These are phyloP conservation scores for Arremon brunneinucha DNA, from an alignment of 2,797 vertebrate species.

Conservation along the genomic window DNA sequence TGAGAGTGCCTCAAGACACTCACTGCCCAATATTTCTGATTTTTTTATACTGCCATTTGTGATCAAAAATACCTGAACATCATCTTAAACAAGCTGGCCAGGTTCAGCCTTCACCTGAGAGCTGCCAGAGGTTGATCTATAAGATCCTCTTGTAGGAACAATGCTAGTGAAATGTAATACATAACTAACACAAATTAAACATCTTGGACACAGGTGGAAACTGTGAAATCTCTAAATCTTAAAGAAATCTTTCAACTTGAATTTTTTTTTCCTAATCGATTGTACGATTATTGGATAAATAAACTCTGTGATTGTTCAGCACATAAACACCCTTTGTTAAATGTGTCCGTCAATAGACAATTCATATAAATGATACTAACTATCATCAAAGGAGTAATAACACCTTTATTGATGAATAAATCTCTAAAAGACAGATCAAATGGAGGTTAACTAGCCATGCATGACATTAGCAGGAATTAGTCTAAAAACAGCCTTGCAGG, in stretches of 20 bases:
- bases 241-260: constrained; percentile 54
- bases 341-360: constrained; percentile 71
- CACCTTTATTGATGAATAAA: constrained; percentile 79
- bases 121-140: constrained; percentile 39
- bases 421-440: constrained; percentile 78
- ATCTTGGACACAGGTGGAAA: constrained; percentile 52
- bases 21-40: neutral
- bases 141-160: constrained; percentile 8
- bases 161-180: constrained; percentile 35
- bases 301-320: constrained; percentile 74
- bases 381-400: constrained; percentile 76
- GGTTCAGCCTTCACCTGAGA: constrained; percentile 19
- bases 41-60: neutral
- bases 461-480: constrained; percentile 75
- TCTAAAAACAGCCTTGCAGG: constrained; percentile 49
- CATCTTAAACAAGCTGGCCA: neutral
- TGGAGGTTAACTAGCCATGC: constrained; percentile 77
- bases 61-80: neutral
- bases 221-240: constrained; percentile 52
- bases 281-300: constrained; percentile 68
- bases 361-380: constrained; percentile 77
- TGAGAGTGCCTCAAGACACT: neutral
- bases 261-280: constrained; percentile 63
- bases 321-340: constrained; percentile 63
- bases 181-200: constrained; percentile 54